phyloP scores from a whole-genome alignment of 2,888 invertebrate genomes.

The Axea sp. region DNA sequence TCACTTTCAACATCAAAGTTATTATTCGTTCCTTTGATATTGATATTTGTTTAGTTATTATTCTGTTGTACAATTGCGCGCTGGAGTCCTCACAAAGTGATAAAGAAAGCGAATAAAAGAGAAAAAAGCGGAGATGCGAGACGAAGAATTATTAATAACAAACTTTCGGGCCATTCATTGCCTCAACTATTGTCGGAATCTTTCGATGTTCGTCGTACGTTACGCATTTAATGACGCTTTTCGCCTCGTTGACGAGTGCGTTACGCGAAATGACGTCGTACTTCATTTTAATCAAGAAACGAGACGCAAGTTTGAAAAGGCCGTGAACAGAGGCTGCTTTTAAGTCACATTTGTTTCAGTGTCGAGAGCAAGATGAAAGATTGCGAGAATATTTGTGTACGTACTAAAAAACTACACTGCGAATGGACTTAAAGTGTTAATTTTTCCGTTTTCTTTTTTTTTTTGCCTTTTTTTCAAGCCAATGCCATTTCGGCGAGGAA shows the following conservation, averaged over 20 bases:
- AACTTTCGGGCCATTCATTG: no score
- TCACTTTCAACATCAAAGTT: no score
- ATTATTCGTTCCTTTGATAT: no score
- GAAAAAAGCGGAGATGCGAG: no score
- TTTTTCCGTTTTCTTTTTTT: no score
- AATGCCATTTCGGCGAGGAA: no score
- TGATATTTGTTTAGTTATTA: no score
- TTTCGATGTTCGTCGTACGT: constrained; percentile 8
- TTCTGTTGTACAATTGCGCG: no score
- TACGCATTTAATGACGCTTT: constrained; percentile 28
- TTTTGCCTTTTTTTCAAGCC: no score
- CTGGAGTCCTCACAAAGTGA: no score
- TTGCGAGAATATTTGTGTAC: neutral
- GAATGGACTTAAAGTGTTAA: neutral
- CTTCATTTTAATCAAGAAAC: constrained; percentile 23
- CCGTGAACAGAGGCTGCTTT: constrained; percentile 6
- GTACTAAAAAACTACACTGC: neutral
- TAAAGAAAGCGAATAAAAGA: no score
- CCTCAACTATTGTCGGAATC: neutral
- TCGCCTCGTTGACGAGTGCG: constrained; percentile 16
- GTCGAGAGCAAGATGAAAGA: constrained; percentile 2
- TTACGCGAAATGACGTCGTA: constrained; percentile 17
- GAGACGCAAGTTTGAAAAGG: constrained; percentile 10
- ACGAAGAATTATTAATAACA: no score
- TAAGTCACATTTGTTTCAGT: constrained; percentile 1